Base-by-base conservation (phyloP, 1,140 invertebrate species). In the Papilio machaon region DNA sequence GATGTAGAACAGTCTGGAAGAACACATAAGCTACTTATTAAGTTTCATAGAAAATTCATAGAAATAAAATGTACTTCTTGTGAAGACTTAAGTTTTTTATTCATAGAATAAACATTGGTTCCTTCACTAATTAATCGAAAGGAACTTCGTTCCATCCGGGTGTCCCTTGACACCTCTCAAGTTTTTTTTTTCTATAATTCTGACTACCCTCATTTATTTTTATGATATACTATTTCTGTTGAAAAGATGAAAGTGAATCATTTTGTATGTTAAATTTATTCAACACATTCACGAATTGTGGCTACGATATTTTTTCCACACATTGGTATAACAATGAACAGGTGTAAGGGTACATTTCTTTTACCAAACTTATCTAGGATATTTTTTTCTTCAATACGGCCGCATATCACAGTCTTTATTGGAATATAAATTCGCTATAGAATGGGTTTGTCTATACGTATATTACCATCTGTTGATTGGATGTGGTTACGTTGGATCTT, bases 341-440 rank as follows among this genome's bases (percentile, higher is more conserved):
- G 64, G 64, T 70, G 64, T 35, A 35, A 4, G 64, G 64, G 13
- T 5, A 70, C 23, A 67, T 67, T 67, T 70, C 6, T 70, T 38
- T 15, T 70, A 35, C 23, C 9, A 67, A 67, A 38, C 64, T 70
- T 54, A 19, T 46, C 38, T 75, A 70, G 19, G 80, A 76, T 54
- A 77, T 81, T 81, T 81, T 81, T 81, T 76, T 52, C 23, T 81
- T 77, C 80, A 80, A 76, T 80, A 78, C 73, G 81, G 75, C 77
- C 70, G 9, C 15, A 30, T 70, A 13, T 84, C 81, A 81, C 79
- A 84, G 81, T 82, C 80, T 79, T 73, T 82, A 84, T 84, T 82
- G 81, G 73, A 82, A 82, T 81, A 84, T 84, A 84, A 84, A 82
- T 84, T 79, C 77, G 77, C 73, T 82, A 84, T 81, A 79, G 81